These are phyloP conservation scores for Nettapus auritus DNA, from an alignment of 2,113 vertebrate species.

Conservation along the genomic window DNA sequence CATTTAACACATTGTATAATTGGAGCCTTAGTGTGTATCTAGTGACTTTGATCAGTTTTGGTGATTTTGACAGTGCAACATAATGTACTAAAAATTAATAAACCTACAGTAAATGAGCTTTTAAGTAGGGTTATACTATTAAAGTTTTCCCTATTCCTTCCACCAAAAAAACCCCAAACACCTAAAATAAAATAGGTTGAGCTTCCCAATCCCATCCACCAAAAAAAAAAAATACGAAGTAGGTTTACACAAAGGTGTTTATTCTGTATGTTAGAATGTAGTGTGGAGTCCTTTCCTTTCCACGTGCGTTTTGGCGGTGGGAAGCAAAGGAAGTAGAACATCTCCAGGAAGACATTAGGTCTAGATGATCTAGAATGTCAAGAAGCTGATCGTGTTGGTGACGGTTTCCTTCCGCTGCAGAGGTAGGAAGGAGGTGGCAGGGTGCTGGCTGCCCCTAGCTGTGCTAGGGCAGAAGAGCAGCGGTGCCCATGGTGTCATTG, in stretches of 20 bases:
- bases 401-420: neutral
- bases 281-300: neutral
- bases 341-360: no score
- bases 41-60: neutral
- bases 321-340: neutral
- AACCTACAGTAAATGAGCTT: neutral
- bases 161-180: neutral
- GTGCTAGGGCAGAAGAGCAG: rapidly evolving
- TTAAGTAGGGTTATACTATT: neutral
- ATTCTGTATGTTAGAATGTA: neutral
- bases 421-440: neutral
- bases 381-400: neutral
- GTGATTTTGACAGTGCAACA: neutral
- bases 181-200: neutral
- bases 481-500: neutral
- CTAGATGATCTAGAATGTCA: neutral
- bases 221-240: neutral
- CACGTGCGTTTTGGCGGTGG: rapidly evolving
- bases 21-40: neutral
- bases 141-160: neutral
- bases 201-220: no score
- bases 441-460: neutral
- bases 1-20: neutral
- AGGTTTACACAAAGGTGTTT: neutral
- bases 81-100: neutral